Conservation (phyloP, 2,888 invertebrate genomes). For the Drosophila siamana region DNA sequence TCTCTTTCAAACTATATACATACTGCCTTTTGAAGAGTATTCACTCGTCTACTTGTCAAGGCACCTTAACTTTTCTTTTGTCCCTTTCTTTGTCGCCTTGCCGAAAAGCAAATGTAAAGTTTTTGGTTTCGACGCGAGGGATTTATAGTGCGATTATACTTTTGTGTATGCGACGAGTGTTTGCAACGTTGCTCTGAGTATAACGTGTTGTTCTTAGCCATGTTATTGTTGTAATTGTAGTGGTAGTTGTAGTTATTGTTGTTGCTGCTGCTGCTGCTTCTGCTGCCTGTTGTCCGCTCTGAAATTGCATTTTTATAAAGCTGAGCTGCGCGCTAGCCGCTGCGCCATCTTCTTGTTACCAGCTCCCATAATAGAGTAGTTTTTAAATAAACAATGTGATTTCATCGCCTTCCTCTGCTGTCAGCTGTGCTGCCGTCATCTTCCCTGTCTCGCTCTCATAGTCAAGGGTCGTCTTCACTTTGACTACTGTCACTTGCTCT, state of each 20-base stretch:
- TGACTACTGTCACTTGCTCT: slow-evolving; percentile 55
- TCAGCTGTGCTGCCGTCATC: slow-evolving; percentile 17
- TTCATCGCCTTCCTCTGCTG: slow-evolving; percentile 50
- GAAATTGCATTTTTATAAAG: slow-evolving; percentile 74
- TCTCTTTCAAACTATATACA: background rate
- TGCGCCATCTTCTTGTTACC: slow-evolving; percentile 6
- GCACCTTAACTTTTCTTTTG: slow-evolving; percentile 20
- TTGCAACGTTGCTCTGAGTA: slow-evolving; percentile 36
- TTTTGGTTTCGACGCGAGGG: slow-evolving; percentile 71
- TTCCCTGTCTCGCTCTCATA: slow-evolving; percentile 8
- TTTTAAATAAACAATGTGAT: slow-evolving; percentile 73
- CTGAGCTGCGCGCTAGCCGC: slow-evolving; percentile 35
- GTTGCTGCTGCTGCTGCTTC: slow-evolving; percentile 16
- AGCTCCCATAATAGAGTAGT: slow-evolving; percentile 65
- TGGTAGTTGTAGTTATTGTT: slow-evolving; percentile 23
- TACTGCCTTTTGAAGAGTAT: slow-evolving; percentile 16
- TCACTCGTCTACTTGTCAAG: background rate
- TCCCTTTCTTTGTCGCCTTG: slow-evolving; percentile 48
- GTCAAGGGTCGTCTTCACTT: slow-evolving; percentile 53
- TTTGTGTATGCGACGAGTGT: slow-evolving; percentile 47
- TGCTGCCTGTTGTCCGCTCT: slow-evolving; percentile 52
- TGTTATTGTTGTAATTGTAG: slow-evolving; percentile 26
- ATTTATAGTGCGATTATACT: slow-evolving; percentile 70
- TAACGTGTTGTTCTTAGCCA: slow-evolving; percentile 30
- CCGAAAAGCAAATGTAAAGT: slow-evolving; percentile 67